Conservation (phyloP, 2,113 vertebrate species). For the Psittacara wagleri region DNA sequence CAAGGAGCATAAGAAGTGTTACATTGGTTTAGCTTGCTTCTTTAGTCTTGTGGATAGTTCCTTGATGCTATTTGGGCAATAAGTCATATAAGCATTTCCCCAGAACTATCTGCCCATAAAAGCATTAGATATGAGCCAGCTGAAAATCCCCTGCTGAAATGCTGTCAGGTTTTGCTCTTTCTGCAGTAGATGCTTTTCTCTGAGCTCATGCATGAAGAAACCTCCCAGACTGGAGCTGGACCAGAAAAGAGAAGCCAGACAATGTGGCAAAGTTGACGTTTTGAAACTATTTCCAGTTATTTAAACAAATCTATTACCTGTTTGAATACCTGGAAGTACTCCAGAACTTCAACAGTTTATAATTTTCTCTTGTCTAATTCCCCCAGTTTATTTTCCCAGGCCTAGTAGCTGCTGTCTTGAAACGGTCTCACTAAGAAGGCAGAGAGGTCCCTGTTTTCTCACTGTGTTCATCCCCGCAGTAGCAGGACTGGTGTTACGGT, state of each 20-base stretch:
- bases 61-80: neutral
- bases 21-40: neutral
- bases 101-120: neutral
- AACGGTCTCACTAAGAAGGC: neutral
- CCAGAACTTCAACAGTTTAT: constrained; percentile 49
- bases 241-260: constrained; percentile 49
- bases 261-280: constrained; percentile 29
- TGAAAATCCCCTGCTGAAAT: neutral
- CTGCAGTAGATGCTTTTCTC: constrained; percentile 10
- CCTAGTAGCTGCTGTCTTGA: neutral
- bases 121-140: neutral
- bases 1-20: neutral
- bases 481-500: neutral
- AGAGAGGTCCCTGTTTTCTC: neutral
- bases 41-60: neutral
- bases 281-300: constrained; percentile 61
- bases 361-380: constrained; percentile 34
- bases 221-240: constrained; percentile 24
- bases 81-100: neutral
- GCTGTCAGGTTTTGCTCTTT: neutral
- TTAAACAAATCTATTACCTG: constrained; percentile 62
- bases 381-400: constrained; percentile 6
- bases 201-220: neutral
- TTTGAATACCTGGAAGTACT: constrained; percentile 63
- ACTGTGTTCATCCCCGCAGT: neutral